Evolutionary conservation across 2,797 vertebrate genomes (phyloP), one percentile per base, ranked within the genome.

Genomic region (Epinephelus malabaricus): DNA sequence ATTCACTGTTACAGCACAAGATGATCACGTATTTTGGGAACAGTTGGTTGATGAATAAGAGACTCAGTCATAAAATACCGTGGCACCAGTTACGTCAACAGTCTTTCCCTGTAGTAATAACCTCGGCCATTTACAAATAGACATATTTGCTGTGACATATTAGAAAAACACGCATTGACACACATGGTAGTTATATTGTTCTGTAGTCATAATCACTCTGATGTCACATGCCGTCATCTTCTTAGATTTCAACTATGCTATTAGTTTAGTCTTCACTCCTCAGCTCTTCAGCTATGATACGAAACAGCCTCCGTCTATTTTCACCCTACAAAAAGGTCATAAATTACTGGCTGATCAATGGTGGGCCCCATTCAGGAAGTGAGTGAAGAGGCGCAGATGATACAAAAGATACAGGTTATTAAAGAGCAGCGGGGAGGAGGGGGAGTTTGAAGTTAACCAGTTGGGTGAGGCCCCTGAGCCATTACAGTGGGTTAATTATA

Each of bases 401-500:
- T 73, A 83, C 75, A 30, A 79, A 74, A 90, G 88, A 91, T 92
- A 89, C 79, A 67, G 77, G 83, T 89, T 92, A 91, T 91, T 90
- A 85, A 92, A 91, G 87, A 88, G 88, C 59, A 73, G 55, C 7
- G 14, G 19, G 38, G 61, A 78, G 62, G 55, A 38, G 55, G 60
- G 66, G 72, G 45, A 38, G 82, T 78, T 91, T 87, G 88, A 92
- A 90, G 87, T 78, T 78, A 92, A 87, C 88, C 86, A 88, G 90
- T 90, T 65, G 73, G 81, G 71, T 85, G 86, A 91, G 86, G 85
- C 79, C 87, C 88, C 88, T 21, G 58, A 85, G 88, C 85, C 68
- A 78, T 88, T 89, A 89, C 77, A 83, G 81, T 62, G 51, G 76
- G 82, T 76, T 93, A 94, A 94, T 93, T 90, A 91, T 84, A 90